These are phyloP conservation scores for Eledone cirrhosa DNA, from an alignment of 2,888 invertebrate genomes.

Conservation along the genomic window DNA sequence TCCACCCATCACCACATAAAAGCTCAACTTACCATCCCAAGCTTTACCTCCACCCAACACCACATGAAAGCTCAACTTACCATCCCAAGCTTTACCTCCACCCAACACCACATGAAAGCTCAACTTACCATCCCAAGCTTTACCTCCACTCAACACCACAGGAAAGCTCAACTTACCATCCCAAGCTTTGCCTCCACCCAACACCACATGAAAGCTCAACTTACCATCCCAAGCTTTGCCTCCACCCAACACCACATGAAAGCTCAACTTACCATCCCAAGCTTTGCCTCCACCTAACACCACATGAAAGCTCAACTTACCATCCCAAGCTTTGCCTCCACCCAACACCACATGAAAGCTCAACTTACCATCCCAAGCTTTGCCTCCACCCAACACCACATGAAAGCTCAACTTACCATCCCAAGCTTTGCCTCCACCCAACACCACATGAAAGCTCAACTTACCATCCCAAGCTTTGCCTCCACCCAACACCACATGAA, in stretches of 20 bases:
- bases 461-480: constrained; percentile 46
- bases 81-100: constrained; percentile 47
- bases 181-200: constrained; percentile 52
- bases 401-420: constrained; percentile 39
- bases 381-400: constrained; percentile 55
- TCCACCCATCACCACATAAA: constrained; percentile 51
- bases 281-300: constrained; percentile 56
- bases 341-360: constrained; percentile 50
- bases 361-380: constrained; percentile 40
- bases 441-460: constrained; percentile 42
- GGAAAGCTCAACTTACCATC: constrained; percentile 34
- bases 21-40: constrained; percentile 35
- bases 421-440: constrained; percentile 52
- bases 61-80: constrained; percentile 40
- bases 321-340: constrained; percentile 47
- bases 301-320: constrained; percentile 40
- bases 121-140: constrained; percentile 40
- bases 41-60: constrained; percentile 56
- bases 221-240: constrained; percentile 46
- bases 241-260: constrained; percentile 53
- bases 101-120: constrained; percentile 50
- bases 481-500: constrained; percentile 53
- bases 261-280: constrained; percentile 35
- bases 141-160: constrained; percentile 55
- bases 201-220: constrained; percentile 42